Conservation (phyloP, 2,888 invertebrate genomes). For the Tetramorium bicarinatum region DNA sequence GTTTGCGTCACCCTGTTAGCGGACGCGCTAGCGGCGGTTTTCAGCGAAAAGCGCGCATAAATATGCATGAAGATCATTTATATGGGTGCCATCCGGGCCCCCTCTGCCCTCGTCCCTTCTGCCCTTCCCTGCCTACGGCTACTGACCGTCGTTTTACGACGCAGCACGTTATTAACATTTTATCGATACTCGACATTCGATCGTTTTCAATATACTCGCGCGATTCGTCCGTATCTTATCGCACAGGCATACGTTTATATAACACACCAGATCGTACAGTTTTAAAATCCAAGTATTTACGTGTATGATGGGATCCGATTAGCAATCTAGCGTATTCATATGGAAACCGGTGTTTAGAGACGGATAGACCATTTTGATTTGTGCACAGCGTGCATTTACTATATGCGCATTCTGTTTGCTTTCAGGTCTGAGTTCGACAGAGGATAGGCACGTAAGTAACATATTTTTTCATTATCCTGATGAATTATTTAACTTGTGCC, state of each 20-base stretch:
- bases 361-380: background rate
- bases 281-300: background rate
- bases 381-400: background rate
- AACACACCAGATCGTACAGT: background rate
- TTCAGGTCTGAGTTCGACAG: constrained; percentile 89
- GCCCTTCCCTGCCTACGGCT: constrained; percentile 32
- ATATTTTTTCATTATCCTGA: constrained; percentile 9
- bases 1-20: constrained; percentile 81
- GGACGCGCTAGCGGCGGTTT: constrained; percentile 80
- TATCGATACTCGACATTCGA: constrained; percentile 71
- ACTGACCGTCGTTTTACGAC: constrained; percentile 61
- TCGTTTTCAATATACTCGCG: constrained; percentile 83
- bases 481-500: background rate
- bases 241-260: background rate
- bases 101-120: constrained; percentile 41
- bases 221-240: constrained; percentile 28
- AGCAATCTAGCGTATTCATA: background rate
- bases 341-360: background rate
- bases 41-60: constrained; percentile 84
- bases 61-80: constrained; percentile 86
- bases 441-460: constrained; percentile 90
- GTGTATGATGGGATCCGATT: background rate
- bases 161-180: constrained; percentile 82
- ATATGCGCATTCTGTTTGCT: constrained; percentile 74
- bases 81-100: constrained; percentile 76